Evolutionary conservation across 1,140 invertebrate species (phyloP), one percentile per base, ranked within the genome.

Genomic region (Tetramorium simillimum): DNA sequence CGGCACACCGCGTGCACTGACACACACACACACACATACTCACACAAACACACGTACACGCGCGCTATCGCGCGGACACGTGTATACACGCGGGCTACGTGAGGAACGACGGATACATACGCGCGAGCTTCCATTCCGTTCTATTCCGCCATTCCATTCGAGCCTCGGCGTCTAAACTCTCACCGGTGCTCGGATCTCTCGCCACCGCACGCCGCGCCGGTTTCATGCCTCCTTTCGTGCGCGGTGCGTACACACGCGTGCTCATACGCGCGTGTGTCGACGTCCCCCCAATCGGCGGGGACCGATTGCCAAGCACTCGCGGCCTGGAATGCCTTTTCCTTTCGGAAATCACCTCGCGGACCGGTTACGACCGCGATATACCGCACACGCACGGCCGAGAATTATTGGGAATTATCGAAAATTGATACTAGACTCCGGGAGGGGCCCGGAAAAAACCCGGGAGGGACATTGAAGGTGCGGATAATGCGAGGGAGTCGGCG

Each of bases 141-240:
- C 84, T 72, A 89, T 89, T 89, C 92, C 89, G 89, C 92, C 89
- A 89, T 89, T 88, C 90, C 76, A 90, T 91, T 93, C 91, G 88
- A 90, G 76, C 82, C 87, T 78, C 84, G 76, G 78, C 51, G 82
- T 92, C 91, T 92, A 90, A 92, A 91, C 91, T 91, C 91, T 92
- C 92, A 88, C 92, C 63, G 80, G 21, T 53, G 37, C 72, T 82
- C 78, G 81, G 56, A 63, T 84, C 72, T 86, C 75, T 87, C 75
- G 72, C 40, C 46, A 84, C 51, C 58, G 67, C 56, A 14, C 85
- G 58, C 87, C 76, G 67, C 80, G 65, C 69, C 37, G 73, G 58
- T 73, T 70, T 69, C 56, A 73, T 24, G 21, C 43, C 80, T 82
- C 51, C 40, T 60, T 73, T 69, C 21, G n/a, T 37, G 21, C 24